Evolutionary conservation across 2,797 vertebrate genomes (phyloP), one percentile per base, ranked within the genome.

Genomic region (Tiaroga cobitis): DNA sequence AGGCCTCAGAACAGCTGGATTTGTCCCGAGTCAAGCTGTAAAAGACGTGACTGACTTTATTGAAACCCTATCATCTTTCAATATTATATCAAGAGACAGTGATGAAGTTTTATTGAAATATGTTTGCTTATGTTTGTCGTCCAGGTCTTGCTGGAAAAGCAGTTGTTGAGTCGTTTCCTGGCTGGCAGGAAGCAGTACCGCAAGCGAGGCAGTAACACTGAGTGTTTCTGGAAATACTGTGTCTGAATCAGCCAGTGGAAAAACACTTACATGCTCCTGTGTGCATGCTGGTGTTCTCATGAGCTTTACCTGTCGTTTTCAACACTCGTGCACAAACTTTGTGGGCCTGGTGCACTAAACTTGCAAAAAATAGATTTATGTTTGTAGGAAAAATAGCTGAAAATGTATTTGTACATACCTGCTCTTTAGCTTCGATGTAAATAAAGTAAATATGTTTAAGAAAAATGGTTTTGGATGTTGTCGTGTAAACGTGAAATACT

Each of bases 161-260:
- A 80, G 10, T 29, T 76, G 74, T 8, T 88, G 39, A 80, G 80
- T 16, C 89, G 26, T 8, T 88, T 92, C 56, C 82, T 92, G 78
- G 90, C 83, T 1, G 49, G 63, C 85, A 86, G 89, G 56, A 91
- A 87, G 65, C 90, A 88, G 59, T 87, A 79, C 21, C 80, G 59
- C 15, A 92, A 92, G 82, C 87, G 90, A 49, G 90, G 89, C 3
- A 88, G 83, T 81, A 89, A 89, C 77, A 85, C 90, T 0, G 91
- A 91, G 29, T 92, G 91, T 56, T 92, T 92, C 87, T 92, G 91
- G 91, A 92, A 92, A 59, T 92, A 91, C 84, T 92, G 91, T 5
- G 91, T 92, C 69, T 91, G 54, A 91, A 85, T 80, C n/a, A 83
- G 51, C 49, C 37, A 24, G n/a, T 26, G 56, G 4, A n/a, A 11